Evolutionary conservation across 2,113 vertebrate species (phyloP).

Genomic region (Bufo gargarizans): DNA sequence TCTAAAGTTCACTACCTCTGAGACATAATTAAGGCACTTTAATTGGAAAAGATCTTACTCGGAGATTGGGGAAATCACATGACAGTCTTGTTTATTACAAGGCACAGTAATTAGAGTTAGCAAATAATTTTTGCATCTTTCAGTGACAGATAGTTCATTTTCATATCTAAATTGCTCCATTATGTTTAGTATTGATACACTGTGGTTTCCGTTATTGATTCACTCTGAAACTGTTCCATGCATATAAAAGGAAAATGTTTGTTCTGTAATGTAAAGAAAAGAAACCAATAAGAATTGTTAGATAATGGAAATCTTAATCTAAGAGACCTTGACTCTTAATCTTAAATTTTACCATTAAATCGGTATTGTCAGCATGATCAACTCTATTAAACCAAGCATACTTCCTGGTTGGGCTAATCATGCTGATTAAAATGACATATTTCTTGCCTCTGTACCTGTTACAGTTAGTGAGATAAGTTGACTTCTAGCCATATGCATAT

Average conservation of each 20-base stretch:
- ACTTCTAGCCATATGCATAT: no score
- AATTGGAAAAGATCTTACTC: slow-evolving; percentile 53
- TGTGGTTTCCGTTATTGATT: slow-evolving; percentile 19
- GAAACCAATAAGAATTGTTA: not conserved
- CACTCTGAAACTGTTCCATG: not conserved
- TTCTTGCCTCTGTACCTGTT: no score
- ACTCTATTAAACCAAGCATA: no score
- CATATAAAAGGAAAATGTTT: not conserved
- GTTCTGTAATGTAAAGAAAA: not conserved
- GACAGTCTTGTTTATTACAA: slow-evolving; percentile 43
- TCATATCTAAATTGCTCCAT: slow-evolving; percentile 36
- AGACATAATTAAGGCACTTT: slow-evolving; percentile 55
- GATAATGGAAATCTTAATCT: not conserved
- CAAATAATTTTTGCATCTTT: slow-evolving; percentile 33
- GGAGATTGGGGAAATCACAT: slow-evolving; percentile 45
- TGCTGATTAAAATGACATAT: no score
- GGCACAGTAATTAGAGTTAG: slow-evolving; percentile 38
- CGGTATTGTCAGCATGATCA: no score
- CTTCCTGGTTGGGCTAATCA: no score
- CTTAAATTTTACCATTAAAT: no score
- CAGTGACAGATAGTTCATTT: not conserved
- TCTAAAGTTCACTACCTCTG: slow-evolving; percentile 53
- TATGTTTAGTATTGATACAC: slow-evolving; percentile 17
- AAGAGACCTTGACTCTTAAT: not conserved
- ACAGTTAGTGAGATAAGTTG: no score